Base-by-base conservation (phyloP, 2,797 vertebrate genomes). In the Vultur gryphus region DNA sequence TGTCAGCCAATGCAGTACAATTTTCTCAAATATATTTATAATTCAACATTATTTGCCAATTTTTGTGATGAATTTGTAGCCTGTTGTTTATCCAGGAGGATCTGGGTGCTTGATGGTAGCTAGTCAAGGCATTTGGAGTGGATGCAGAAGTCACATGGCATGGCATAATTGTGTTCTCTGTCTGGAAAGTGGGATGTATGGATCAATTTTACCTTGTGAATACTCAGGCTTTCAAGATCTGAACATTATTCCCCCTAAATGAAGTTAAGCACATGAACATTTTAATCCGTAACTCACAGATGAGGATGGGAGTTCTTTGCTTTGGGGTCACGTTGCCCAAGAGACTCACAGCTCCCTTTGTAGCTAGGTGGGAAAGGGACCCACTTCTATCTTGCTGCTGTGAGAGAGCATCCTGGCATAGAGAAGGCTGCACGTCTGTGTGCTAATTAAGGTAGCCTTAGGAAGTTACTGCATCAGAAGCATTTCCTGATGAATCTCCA, bases 21-120 rank as follows among this genome's bases (percentile, higher is more conserved):
- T 91, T 94, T 89, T 93, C 81, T 89, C 69, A 89, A 93, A 87
- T 71, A 83, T 95, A 93, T 91, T 92, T 94, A 61, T 89, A 89
- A 87, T 85, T 85, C 89, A 90, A 87, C 82, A 78, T 54, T 69
- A 69, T 87, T 95, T 94, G 93, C 81, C 65, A 55, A 20, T 93
- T 92, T 93, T 78, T 69, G 57, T 92, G 64, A 90, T 0, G 0
- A 71, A 91, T 71, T 48, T 85, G 44, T 75, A 67, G 81, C 33
- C 67, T 81, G 49, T 58, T 93, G 14, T 91, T 94, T 83, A 93
- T 48, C 33, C 31, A 73, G 65, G 84, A 92, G 81, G 37, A 77
- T 46, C 0, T 81, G 81, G 33, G 24, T 75, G 37, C 84, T 82
- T 6, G 1, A 13, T 28, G 19, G 29, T 46, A 79, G 43, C 49